Conservation (phyloP, 2,888 invertebrate species). For the Tanytarsus gracilentus region DNA sequence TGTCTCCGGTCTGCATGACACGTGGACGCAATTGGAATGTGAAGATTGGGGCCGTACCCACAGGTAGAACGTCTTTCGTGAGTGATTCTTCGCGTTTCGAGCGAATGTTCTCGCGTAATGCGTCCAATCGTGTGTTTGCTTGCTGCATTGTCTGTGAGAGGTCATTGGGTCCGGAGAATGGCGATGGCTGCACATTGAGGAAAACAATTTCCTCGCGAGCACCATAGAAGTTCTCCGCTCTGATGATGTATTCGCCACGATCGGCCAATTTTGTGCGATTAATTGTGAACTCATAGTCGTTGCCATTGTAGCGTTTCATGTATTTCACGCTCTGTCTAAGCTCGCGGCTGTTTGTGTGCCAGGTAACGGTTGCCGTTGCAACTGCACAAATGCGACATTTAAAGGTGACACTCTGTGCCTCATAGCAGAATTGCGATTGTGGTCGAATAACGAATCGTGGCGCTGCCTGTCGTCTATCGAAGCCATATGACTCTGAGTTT, state of each 20-base stretch:
- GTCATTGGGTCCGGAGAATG: conserved; percentile 37
- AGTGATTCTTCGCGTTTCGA: conserved; percentile 79
- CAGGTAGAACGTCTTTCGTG: conserved; percentile 41
- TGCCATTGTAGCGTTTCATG: conserved; percentile 95
- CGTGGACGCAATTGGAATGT: conserved; percentile 98
- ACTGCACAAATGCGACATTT: conserved; percentile 85
- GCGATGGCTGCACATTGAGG: conserved; percentile 80
- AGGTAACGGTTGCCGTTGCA: conserved; percentile 89
- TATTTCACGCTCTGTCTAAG: conserved; percentile 95
- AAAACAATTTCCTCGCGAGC: conserved; percentile 93
- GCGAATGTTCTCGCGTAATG: conserved; percentile 56
- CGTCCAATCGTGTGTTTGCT: conserved; percentile 52
- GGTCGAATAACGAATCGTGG: conserved; percentile 97
- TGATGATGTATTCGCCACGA: conserved; percentile 93
- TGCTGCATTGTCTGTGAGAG: conserved; percentile 51
- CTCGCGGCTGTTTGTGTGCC: conserved; percentile 90
- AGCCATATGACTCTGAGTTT: conserved; percentile 37
- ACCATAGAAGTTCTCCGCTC: conserved; percentile 94
- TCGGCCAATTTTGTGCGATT: conserved; percentile 92
- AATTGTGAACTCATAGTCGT: conserved; percentile 95
- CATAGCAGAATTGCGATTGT: conserved; percentile 89
- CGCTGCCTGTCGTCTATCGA: conserved; percentile 95
- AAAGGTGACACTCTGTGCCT: conserved; percentile 95
- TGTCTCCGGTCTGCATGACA: conserved; percentile 92
- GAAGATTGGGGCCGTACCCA: conserved; percentile 69